phyloP scores from a whole-genome alignment of 1,140 invertebrate genomes.

The Thaumetopoea pityocampa region DNA sequence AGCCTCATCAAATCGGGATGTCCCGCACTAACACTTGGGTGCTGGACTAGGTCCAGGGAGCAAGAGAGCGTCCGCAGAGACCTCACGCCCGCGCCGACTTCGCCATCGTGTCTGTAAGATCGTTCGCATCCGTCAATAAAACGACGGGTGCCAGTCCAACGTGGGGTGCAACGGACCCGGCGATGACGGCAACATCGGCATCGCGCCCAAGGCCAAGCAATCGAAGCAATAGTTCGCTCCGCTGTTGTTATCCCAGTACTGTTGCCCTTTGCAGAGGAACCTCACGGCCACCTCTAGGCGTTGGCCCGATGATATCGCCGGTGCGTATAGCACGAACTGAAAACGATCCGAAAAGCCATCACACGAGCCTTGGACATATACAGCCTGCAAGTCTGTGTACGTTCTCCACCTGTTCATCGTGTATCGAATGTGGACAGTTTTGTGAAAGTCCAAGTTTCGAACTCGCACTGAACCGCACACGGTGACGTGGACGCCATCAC shows the following conservation, averaged over 20 bases:
- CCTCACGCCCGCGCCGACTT: constrained; percentile 28
- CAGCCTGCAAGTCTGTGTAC: constrained; percentile 87
- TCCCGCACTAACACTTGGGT: too few species aligned
- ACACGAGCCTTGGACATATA: constrained; percentile 91
- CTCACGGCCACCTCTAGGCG: constrained; percentile 88
- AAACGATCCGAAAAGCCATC: constrained; percentile 96
- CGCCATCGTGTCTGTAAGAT: constrained; percentile 20
- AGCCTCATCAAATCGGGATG: constrained; percentile 50
- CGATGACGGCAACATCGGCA: constrained; percentile 23
- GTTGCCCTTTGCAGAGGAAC: constrained; percentile 87
- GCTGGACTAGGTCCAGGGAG: too few species aligned
- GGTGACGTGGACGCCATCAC: constrained; percentile 82
- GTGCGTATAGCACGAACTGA: constrained; percentile 84
- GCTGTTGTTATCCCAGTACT: constrained; percentile 94
- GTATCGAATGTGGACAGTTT: constrained; percentile 92
- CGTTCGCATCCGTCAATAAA: constrained; percentile 53
- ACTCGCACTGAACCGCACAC: constrained; percentile 92
- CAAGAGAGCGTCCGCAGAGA: too few species aligned
- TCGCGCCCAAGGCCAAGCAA: constrained; percentile 78
- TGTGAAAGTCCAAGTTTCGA: constrained; percentile 93
- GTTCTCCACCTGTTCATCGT: constrained; percentile 91
- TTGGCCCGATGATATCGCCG: constrained; percentile 83
- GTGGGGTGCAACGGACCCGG: constrained; percentile 47
- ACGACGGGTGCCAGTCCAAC: constrained; percentile 69
- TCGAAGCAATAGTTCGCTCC: constrained; percentile 91